A percentile compares a stretch with the other conserved stretches of the same genome.
Evolutionary conservation across 1,140 invertebrate genomes (phyloP).

Genomic region (Drosophila pallidifrons): DNA sequence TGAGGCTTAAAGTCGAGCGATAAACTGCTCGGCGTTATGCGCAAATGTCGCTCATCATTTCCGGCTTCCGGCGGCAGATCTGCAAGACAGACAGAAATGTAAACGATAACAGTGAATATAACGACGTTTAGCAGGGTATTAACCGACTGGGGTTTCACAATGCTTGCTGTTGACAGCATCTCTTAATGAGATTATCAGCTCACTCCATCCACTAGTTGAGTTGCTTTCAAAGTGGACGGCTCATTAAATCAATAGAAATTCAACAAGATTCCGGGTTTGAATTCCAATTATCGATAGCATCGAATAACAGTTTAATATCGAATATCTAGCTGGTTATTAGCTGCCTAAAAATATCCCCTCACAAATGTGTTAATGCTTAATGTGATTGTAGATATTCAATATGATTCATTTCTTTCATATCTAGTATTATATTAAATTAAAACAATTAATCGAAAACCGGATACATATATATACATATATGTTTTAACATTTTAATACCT

Average conservation of each 20-base stretch:
- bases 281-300: constrained; percentile 4
- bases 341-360: too few species aligned
- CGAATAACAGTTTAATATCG: neutral
- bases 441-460: too few species aligned
- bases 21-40: constrained; percentile 71
- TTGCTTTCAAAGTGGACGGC: neutral
- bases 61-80: constrained; percentile 80
- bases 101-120: constrained; percentile 31
- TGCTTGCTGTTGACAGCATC: neutral
- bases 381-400: too few species aligned
- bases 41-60: constrained; percentile 78
- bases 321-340: neutral
- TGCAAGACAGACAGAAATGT: constrained; percentile 52
- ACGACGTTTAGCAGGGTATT: constrained; percentile 22
- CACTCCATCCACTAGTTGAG: neutral
- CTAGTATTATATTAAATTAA: too few species aligned
- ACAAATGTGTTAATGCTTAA: too few species aligned
- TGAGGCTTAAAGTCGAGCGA: constrained; percentile 76
- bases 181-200: constrained; percentile 1
- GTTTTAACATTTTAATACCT: too few species aligned
- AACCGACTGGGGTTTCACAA: neutral
- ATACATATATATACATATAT: too few species aligned
- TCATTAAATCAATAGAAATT: neutral
- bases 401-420: too few species aligned
- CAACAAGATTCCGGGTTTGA: constrained; percentile 1